Evolutionary conservation across 2,888 invertebrate genomes (phyloP).

Genomic region (Chromoteleia sp.): DNA sequence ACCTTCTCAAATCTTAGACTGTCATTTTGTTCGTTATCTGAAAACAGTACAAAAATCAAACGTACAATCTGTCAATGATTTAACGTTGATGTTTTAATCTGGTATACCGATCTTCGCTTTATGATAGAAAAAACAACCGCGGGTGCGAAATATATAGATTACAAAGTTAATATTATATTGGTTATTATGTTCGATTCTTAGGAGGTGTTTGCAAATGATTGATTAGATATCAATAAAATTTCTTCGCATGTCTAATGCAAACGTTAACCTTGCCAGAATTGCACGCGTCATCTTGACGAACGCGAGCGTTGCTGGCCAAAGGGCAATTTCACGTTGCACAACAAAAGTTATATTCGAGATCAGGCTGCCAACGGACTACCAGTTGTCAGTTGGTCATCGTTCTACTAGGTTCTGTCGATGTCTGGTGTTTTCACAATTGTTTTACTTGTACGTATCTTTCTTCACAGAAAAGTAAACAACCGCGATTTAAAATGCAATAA

Average conservation of each 20-base stretch:
- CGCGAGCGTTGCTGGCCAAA: slow-evolving; percentile 76
- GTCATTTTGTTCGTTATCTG: background rate
- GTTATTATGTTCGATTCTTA: background rate
- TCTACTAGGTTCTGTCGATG: slow-evolving; percentile 63
- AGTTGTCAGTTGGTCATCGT: slow-evolving; percentile 77
- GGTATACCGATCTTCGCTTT: too few species aligned
- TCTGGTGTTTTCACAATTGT: slow-evolving; percentile 17
- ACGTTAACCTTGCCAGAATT: slow-evolving; percentile 61
- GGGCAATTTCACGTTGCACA: slow-evolving; percentile 78
- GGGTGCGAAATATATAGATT: too few species aligned
- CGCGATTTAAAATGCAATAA: too few species aligned
- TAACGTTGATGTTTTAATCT: too few species aligned
- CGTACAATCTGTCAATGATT: background rate
- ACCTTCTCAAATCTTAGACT: background rate
- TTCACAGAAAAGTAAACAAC: background rate
- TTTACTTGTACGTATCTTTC: slow-evolving; percentile 30
- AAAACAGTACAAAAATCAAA: background rate
- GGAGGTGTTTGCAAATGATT: slow-evolving; percentile 20
- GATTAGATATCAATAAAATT: slow-evolving; percentile 49
- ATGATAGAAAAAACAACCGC: too few species aligned
- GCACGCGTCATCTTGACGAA: slow-evolving; percentile 72
- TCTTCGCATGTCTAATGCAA: slow-evolving; percentile 26
- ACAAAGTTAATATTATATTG: too few species aligned
- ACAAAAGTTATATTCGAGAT: slow-evolving; percentile 73
- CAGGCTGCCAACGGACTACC: slow-evolving; percentile 75